phyloP scores from a whole-genome alignment of 1,140 invertebrate species.

The Triops longicaudatus region DNA sequence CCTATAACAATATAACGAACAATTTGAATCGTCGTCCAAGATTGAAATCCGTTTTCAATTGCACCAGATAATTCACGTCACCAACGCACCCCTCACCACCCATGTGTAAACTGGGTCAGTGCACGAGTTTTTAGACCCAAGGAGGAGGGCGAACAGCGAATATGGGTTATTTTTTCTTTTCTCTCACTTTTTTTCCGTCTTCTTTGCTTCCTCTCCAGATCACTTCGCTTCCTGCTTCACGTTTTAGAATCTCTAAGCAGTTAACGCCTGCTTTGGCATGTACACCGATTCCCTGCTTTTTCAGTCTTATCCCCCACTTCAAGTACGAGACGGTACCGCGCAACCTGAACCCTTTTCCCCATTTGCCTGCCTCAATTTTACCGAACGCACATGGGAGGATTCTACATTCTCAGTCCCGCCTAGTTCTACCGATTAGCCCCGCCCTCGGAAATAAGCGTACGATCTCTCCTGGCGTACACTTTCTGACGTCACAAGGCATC shows the following conservation, averaged over 20 bases:
- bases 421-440: too few relatives aligned
- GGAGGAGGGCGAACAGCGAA: background rate
- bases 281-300: background rate
- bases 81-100: background rate
- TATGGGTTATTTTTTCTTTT: background rate
- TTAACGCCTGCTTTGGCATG: slow-evolving; percentile 7
- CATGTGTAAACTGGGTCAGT: slow-evolving; percentile 11
- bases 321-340: background rate
- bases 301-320: too few relatives aligned
- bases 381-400: background rate
- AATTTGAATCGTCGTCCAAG: background rate
- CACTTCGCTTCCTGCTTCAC: slow-evolving; percentile 1
- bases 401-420: too few relatives aligned
- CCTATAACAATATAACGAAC: background rate
- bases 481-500: background rate
- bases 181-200: background rate
- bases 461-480: background rate
- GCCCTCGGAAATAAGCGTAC: too few relatives aligned
- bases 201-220: too few relatives aligned
- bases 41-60: background rate
- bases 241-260: background rate
- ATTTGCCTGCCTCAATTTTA: background rate
- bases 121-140: background rate
- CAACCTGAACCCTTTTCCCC: background rate
- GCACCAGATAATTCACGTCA: background rate